A percentile compares a stretch with the other conserved stretches of the same genome.
phyloP scores from a whole-genome alignment of 2,113 vertebrate species.

The Pimephales promelas region DNA sequence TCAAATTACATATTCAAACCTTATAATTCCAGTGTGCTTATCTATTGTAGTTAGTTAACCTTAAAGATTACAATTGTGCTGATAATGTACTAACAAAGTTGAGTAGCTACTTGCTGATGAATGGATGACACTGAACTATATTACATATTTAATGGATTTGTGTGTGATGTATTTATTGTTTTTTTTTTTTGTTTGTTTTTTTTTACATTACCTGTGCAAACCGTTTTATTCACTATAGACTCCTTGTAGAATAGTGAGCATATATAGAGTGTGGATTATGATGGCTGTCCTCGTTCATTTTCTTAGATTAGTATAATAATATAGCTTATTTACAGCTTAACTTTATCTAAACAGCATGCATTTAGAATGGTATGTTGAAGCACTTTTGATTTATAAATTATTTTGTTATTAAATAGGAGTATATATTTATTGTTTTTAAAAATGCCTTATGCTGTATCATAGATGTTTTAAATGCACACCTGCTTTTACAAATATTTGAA shows the following conservation, averaged over 20 bases:
- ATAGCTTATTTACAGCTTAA: not conserved
- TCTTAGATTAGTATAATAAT: not conserved
- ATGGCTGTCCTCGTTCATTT: not conserved
- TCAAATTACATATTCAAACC: not conserved
- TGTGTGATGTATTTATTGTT: too few relatives aligned
- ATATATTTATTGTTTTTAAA: not conserved
- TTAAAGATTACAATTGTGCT: too few relatives aligned
- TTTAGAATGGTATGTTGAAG: not conserved
- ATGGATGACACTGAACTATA: not conserved
- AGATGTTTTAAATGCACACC: not conserved
- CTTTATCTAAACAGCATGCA: not conserved
- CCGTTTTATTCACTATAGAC: not conserved
- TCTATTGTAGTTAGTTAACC: too few relatives aligned
- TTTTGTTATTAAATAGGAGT: not conserved
- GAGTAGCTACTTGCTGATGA: not conserved
- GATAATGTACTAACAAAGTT: not conserved
- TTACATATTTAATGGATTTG: not conserved
- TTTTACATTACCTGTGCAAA: not conserved
- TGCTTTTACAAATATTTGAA: too few relatives aligned
- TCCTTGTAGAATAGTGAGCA: not conserved
- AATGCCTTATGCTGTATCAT: not conserved
- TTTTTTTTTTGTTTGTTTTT: too few relatives aligned
- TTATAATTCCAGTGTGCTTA: not conserved
- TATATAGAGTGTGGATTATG: not conserved
- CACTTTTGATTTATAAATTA: not conserved